A percentile compares a stretch with the other conserved stretches of the same genome.
These are phyloP conservation scores for Hemiprocne comata DNA, from an alignment of 2,113 vertebrate genomes.

Conservation along the genomic window DNA sequence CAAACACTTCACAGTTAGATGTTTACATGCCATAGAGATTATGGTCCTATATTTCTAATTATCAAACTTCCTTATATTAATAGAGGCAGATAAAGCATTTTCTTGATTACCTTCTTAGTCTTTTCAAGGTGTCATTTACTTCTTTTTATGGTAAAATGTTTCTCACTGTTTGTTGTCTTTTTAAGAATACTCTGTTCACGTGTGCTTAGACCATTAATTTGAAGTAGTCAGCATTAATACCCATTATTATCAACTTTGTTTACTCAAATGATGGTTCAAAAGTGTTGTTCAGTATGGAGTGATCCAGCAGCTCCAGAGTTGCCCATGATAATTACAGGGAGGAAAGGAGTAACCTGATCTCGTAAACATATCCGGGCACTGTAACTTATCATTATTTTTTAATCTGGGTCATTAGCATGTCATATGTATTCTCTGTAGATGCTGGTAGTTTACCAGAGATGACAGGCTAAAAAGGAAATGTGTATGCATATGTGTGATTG, in stretches of 20 bases:
- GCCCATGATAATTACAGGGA: conserved; percentile 50
- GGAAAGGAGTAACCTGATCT: conserved; percentile 48
- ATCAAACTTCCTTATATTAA: not conserved
- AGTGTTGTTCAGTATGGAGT: not conserved
- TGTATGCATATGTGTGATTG: not conserved
- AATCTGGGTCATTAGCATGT: conserved; percentile 64
- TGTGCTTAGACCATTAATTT: not conserved
- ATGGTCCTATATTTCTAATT: not conserved
- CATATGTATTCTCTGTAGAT: not conserved
- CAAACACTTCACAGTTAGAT: not conserved
- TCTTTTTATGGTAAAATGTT: not conserved
- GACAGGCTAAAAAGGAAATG: not conserved
- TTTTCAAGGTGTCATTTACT: not conserved
- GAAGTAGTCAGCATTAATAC: not conserved
- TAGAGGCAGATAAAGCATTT: not conserved
- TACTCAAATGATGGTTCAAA: not conserved
- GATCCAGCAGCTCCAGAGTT: conserved; percentile 14
- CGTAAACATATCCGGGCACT: conserved; percentile 31
- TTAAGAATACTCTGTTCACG: not conserved
- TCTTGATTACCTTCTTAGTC: not conserved
- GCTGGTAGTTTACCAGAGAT: not conserved
- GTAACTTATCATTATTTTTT: conserved; percentile 64
- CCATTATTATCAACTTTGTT: conserved; percentile 1
- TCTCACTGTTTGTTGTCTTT: conserved; percentile 13
- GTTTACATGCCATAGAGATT: not conserved